Conservation (phyloP, 2,888 invertebrate species). For the Monoplex corrugatus region DNA sequence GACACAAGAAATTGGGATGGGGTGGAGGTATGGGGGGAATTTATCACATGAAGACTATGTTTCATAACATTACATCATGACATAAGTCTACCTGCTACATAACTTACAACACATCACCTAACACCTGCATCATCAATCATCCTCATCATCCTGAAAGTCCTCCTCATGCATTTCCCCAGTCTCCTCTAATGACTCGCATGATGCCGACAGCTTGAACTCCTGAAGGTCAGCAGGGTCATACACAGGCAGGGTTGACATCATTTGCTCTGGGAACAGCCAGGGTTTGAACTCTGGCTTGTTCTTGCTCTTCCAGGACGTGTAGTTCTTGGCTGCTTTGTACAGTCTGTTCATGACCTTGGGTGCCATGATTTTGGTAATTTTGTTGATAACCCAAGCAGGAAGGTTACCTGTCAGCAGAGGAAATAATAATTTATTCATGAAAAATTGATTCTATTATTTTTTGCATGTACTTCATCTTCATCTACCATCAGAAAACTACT, state of each 20-base stretch:
- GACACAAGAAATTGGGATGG: too few species aligned
- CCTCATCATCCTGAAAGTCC: constrained; percentile 60
- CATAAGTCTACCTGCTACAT: too few species aligned
- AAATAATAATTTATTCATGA: too few species aligned
- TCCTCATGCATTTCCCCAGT: constrained; percentile 70
- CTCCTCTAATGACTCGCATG: constrained; percentile 71
- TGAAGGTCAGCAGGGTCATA: constrained; percentile 86
- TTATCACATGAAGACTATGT: too few species aligned
- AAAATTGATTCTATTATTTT: too few species aligned
- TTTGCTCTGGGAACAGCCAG: constrained; percentile 94
- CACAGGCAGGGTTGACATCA: constrained; percentile 85
- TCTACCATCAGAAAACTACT: too few species aligned
- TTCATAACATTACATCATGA: too few species aligned
- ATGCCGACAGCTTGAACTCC: constrained; percentile 54
- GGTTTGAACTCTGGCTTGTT: constrained; percentile 90
- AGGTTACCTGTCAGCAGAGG: constrained; percentile 84
- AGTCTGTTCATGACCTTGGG: constrained; percentile 92
- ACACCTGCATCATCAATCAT: background rate
- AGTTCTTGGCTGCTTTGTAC: constrained; percentile 90
- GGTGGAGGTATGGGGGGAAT: too few species aligned
- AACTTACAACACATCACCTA: constrained; percentile 15
- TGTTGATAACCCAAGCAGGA: constrained; percentile 95
- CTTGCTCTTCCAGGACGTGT: constrained; percentile 91
- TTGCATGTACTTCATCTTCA: too few species aligned
- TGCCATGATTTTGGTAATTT: constrained; percentile 91